A percentile compares a stretch with the other conserved stretches of the same genome.
phyloP scores from a whole-genome alignment of 2,888 invertebrate species.

The Dyspetes luteomarginatus region DNA sequence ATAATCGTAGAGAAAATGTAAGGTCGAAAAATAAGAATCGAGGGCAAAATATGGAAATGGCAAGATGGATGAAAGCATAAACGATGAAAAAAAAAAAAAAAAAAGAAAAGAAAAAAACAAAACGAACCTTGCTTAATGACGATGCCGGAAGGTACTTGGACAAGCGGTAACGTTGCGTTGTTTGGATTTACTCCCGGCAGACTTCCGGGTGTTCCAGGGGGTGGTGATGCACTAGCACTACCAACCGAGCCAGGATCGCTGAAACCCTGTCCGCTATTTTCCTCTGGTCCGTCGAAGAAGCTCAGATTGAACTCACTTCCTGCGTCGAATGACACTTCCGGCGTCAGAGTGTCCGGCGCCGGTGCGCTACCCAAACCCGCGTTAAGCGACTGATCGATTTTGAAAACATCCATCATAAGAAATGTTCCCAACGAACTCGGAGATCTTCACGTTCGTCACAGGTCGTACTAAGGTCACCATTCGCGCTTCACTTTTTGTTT shows the following conservation, averaged over 20 bases:
- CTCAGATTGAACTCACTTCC: slow-evolving; percentile 91
- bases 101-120: slow-evolving; percentile 64
- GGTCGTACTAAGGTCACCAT: slow-evolving; percentile 71
- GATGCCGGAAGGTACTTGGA: slow-evolving; percentile 81
- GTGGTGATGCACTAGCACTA: slow-evolving; percentile 82
- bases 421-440: slow-evolving; percentile 34
- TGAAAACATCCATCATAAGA: slow-evolving; percentile 89
- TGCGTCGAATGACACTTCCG: slow-evolving; percentile 89
- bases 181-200: slow-evolving; percentile 76
- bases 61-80: background rate
- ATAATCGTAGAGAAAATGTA: no score
- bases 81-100: slow-evolving; percentile 19
- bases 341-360: slow-evolving; percentile 86
- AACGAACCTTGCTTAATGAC: slow-evolving; percentile 83
- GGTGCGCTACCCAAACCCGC: slow-evolving; percentile 87
- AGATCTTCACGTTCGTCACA: slow-evolving; percentile 55
- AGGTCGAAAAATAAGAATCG: background rate
- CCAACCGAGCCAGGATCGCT: slow-evolving; percentile 88
- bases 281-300: slow-evolving; percentile 90
- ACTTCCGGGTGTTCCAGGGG: slow-evolving; percentile 79
- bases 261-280: slow-evolving; percentile 88
- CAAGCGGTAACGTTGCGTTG: slow-evolving; percentile 76
- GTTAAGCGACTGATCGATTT: slow-evolving; percentile 87
- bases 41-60: background rate
- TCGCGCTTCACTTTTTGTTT: slow-evolving; percentile 65